Conservation (phyloP, 2,888 invertebrate species). For the Cosmia pyralina region DNA sequence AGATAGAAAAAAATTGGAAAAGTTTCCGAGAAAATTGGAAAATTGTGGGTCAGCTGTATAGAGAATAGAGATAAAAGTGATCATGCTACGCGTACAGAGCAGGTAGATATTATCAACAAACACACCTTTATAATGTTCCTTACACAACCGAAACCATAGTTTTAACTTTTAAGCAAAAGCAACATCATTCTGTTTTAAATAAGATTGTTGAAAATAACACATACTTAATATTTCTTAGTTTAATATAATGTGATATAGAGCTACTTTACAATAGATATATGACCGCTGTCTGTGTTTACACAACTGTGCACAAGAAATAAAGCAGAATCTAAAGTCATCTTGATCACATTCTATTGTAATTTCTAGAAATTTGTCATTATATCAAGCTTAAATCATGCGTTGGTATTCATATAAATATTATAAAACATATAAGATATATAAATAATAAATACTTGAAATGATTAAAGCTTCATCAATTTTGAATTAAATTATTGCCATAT, state of each 20-base stretch:
- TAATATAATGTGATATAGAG: background rate
- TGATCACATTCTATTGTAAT: background rate
- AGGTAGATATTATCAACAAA: background rate
- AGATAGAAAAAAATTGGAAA: no score
- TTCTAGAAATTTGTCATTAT: slow-evolving; percentile 1
- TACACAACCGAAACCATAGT: background rate
- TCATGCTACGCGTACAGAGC: background rate
- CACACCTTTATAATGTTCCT: background rate
- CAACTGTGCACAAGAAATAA: slow-evolving; percentile 16
- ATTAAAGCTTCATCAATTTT: background rate
- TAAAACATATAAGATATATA: no score
- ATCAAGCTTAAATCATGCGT: background rate
- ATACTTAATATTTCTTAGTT: background rate
- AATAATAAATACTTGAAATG: no score
- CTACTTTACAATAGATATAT: background rate
- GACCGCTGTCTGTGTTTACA: slow-evolving; percentile 7
- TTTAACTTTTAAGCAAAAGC: background rate
- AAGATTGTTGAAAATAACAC: no score
- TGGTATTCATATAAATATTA: background rate
- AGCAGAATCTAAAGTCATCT: background rate
- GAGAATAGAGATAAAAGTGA: background rate
- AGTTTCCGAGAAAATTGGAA: no score
- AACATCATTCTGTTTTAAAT: background rate
- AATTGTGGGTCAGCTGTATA: no score
- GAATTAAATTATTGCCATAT: background rate